These are phyloP conservation scores for Lordiphosa mommai DNA, from an alignment of 1,140 invertebrate species.

Conservation along the genomic window DNA sequence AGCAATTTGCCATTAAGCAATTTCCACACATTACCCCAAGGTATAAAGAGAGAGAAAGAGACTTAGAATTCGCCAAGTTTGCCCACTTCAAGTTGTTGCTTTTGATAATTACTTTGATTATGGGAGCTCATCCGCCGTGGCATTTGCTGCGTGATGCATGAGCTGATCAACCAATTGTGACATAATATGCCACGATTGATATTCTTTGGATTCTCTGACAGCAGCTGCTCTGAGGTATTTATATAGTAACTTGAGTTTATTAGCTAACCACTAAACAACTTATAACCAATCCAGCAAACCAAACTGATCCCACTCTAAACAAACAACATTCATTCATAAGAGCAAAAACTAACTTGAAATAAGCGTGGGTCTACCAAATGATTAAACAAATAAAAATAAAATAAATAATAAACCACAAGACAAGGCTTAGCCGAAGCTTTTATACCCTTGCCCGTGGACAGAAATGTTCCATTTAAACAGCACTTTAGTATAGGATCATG, in stretches of 20 bases:
- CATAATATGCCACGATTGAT: constrained; percentile 27
- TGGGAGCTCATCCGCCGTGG: constrained; percentile 53
- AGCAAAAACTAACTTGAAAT: constrained; percentile 11
- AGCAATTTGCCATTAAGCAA: constrained; percentile 57
- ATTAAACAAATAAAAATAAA: constrained; percentile 34
- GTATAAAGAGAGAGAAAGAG: background rate
- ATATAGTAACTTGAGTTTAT: constrained; percentile 44
- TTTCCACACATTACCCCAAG: constrained; percentile 39
- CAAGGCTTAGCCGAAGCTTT: too few relatives aligned
- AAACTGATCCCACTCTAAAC: constrained; percentile 26
- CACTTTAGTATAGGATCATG: too few relatives aligned
- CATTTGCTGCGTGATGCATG: constrained; percentile 48
- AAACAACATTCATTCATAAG: constrained; percentile 39
- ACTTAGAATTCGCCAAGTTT: background rate
- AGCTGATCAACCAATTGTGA: constrained; percentile 54
- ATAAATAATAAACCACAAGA: background rate
- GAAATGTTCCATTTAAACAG: too few relatives aligned
- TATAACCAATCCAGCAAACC: constrained; percentile 9
- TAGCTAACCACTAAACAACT: constrained; percentile 37
- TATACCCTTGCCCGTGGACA: too few relatives aligned
- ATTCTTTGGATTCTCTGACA: constrained; percentile 12
- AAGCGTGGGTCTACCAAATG: constrained; percentile 10
- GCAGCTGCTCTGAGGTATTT: constrained; percentile 46
- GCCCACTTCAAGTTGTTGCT: constrained; percentile 30
- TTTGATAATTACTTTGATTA: constrained; percentile 67